These are phyloP conservation scores for Trididemnum miniatum DNA, from an alignment of 23 tunicate species.

Conservation along the genomic window DNA sequence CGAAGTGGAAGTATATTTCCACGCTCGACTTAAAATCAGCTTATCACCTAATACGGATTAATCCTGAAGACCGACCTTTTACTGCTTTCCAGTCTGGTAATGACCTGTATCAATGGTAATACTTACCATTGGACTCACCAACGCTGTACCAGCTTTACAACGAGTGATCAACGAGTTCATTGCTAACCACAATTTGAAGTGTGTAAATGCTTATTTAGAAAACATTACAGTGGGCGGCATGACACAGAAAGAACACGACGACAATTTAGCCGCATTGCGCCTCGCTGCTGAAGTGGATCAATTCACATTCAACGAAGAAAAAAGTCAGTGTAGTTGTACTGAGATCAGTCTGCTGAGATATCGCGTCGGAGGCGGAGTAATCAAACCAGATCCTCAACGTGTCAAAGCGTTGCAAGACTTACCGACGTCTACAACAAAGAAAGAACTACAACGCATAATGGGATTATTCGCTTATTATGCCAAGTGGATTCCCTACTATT, in stretches of 20 bases:
- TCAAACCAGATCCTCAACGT: conserved; percentile 16
- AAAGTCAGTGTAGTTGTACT: background rate
- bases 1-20: background rate
- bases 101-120: conserved; percentile 1
- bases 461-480: conserved; percentile 8
- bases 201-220: background rate
- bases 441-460: background rate
- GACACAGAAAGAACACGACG: conserved; percentile 12
- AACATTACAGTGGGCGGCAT: conserved; percentile 9
- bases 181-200: background rate
- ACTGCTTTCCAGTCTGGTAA: conserved; percentile 8
- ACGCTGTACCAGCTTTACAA: conserved; percentile 28
- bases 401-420: background rate
- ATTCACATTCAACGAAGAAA: conserved; percentile 5
- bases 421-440: background rate
- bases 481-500: conserved; percentile 1
- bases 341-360: conserved; percentile 3
- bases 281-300: background rate
- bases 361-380: background rate
- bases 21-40: conserved; percentile 15
- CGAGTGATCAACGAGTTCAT: background rate
- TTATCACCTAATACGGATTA: conserved; percentile 1
- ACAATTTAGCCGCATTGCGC: background rate
- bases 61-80: background rate
- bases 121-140: conserved; percentile 17